Conservation (phyloP, 2,797 vertebrate species). For the Sebastes trivittatus region DNA sequence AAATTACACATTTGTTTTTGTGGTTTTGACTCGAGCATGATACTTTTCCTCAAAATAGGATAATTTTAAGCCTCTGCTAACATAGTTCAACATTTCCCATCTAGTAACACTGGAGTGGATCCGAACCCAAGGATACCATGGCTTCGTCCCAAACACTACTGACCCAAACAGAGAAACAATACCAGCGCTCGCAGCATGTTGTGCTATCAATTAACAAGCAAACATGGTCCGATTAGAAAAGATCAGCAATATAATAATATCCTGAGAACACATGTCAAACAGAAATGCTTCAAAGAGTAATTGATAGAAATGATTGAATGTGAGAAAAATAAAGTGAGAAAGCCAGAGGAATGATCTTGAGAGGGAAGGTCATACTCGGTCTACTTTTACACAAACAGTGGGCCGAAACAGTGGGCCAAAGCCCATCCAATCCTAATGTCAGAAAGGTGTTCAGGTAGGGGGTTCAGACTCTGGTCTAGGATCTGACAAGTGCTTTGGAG, state of each 20-base stretch:
- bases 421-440: neutral
- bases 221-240: neutral
- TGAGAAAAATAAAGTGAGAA: neutral
- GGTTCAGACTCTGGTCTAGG: neutral
- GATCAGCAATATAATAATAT: neutral
- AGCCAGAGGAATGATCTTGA: neutral
- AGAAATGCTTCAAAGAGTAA: neutral
- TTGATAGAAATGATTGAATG: neutral
- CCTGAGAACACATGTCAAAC: neutral
- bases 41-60: no score
- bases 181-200: neutral
- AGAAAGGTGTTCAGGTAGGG: neutral
- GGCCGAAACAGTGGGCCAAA: no score
- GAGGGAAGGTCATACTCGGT: neutral
- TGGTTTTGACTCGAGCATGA: no score
- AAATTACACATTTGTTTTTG: no score
- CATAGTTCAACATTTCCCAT: no score
- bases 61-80: no score
- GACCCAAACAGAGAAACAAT: neutral
- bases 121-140: neutral
- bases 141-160: neutral
- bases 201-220: neutral
- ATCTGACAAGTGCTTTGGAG: neutral
- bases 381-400: neutral
- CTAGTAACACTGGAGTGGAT: neutral